Evolutionary conservation across 2,113 vertebrate genomes (phyloP), one percentile per base, ranked within the genome.

Genomic region (Oncorhynchus mykiss): DNA sequence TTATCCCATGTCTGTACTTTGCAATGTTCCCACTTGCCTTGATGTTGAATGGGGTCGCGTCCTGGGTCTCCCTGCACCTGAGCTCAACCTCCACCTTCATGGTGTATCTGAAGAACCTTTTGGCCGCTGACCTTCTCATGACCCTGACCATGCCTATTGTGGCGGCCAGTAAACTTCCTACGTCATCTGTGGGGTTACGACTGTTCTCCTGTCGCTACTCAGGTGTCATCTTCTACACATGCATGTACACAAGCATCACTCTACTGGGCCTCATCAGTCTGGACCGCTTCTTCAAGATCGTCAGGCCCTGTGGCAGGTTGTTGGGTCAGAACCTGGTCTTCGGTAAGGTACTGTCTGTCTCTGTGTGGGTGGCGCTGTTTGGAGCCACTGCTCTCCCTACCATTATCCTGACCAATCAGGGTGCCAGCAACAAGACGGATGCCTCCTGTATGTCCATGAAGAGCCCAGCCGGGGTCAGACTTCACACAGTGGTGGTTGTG

Each of bases 211-310:
- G 95, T 0, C 92, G 92, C 1, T 92, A 82, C 78, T 92, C 92
- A 0, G 79, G 85, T 0, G 92, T 95, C 0, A 0, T 95, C 0
- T 94, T 95, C 72, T 95, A 93, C 0, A 80, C 81, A 78, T 86
- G 91, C 72, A 91, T 94, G 94, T 96, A 96, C 1, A 90, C 92
- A 0, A 93, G 92, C 71, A 95, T 96, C 1, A 18, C 87, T 24
- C 75, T 96, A 0, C 93, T 96, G 0, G 94, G 94, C 2, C 88
- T 97, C 57, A 93, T 95, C 0, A 95, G 95, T 3, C 85, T 96
- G 0, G 95, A 96, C 80, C 92, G 94, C n/a, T 96, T 95, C 82
- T 93, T 96, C 70, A 97, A 95, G 90, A 95, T 95, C 1, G 87
- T 93, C 13, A 66, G 82, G 1, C 95, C 95, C 1, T 91, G 92